A percentile compares a stretch with the other conserved stretches of the same genome.
Conservation (phyloP, 35 echinoderm and acorn worm genomes). For the Ophiothrix spiculata region DNA sequence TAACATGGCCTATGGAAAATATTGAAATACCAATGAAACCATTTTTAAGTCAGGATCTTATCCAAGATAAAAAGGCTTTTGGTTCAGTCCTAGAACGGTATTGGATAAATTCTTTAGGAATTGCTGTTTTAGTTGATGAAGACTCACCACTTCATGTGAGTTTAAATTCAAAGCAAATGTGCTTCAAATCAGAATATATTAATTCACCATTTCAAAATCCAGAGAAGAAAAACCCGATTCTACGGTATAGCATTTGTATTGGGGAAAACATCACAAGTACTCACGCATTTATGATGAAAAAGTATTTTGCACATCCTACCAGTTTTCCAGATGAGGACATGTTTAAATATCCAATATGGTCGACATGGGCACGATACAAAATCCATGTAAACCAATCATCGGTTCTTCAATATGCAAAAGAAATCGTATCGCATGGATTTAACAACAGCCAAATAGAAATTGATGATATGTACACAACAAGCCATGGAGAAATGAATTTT, state of each 20-base stretch:
- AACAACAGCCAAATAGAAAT: slow-evolving; percentile 73
- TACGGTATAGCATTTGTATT: slow-evolving; percentile 68
- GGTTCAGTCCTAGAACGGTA: slow-evolving; percentile 67
- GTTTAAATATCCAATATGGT: slow-evolving; percentile 78
- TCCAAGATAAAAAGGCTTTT: slow-evolving; percentile 17
- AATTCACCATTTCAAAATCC: slow-evolving; percentile 70
- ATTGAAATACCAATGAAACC: slow-evolving; percentile 72
- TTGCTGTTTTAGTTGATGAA: slow-evolving; percentile 57
- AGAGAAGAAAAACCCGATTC: slow-evolving; percentile 24
- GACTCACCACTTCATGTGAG: slow-evolving; percentile 68
- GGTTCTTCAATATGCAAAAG: slow-evolving; percentile 41
- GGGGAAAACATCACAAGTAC: slow-evolving; percentile 49
- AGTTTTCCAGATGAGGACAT: slow-evolving; percentile 57
- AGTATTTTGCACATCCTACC: slow-evolving; percentile 42
- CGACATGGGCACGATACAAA: slow-evolving; percentile 57
- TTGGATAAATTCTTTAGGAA: slow-evolving; percentile 71
- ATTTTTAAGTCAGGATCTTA: slow-evolving; percentile 40
- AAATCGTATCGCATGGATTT: slow-evolving; percentile 47
- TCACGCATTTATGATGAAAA: slow-evolving; percentile 47
- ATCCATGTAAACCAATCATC: slow-evolving; percentile 38
- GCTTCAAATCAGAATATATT: slow-evolving; percentile 53
- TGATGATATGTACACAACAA: slow-evolving; percentile 52
- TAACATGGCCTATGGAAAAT: slow-evolving; percentile 55
- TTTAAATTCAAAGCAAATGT: slow-evolving; percentile 61
- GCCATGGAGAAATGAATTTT: slow-evolving; percentile 49